phyloP scores from a whole-genome alignment of 2,888 invertebrate genomes.

The Drosophila mayaguana region DNA sequence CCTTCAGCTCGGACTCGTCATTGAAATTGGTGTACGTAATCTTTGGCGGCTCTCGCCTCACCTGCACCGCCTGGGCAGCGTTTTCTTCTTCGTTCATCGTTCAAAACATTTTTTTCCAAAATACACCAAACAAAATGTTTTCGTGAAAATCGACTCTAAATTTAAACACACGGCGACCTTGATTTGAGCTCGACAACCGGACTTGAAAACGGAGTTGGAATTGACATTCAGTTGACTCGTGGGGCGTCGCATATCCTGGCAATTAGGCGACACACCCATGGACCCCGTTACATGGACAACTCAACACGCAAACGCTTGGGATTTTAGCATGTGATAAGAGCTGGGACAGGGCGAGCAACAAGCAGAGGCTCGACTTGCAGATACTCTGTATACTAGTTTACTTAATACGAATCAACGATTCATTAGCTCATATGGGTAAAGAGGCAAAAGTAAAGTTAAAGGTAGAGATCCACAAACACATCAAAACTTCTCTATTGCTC shows the following conservation, averaged over 20 bases:
- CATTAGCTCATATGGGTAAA: too few relatives aligned
- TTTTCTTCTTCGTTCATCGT: slow-evolving; percentile 26
- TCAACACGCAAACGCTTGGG: slow-evolving; percentile 45
- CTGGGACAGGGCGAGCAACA: background rate
- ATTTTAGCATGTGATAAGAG: slow-evolving; percentile 66
- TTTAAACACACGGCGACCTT: slow-evolving; percentile 23
- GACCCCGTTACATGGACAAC: slow-evolving; percentile 26
- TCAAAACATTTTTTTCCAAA: slow-evolving; percentile 12
- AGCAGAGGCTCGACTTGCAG: background rate
- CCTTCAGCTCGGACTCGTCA: slow-evolving; percentile 47
- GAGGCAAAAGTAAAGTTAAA: too few relatives aligned
- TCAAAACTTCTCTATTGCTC: background rate
- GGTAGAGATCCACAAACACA: too few relatives aligned
- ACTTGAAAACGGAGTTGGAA: background rate
- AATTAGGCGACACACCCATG: slow-evolving; percentile 62
- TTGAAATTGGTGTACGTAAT: slow-evolving; percentile 39
- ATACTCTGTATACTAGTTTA: background rate
- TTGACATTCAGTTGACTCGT: slow-evolving; percentile 19
- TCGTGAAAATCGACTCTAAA: background rate
- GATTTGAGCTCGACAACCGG: slow-evolving; percentile 2
- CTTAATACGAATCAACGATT: too few relatives aligned
- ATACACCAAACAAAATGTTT: slow-evolving; percentile 2
- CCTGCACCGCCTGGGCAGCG: background rate
- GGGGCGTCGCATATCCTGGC: slow-evolving; percentile 29
- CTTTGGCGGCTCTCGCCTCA: slow-evolving; percentile 80